Evolutionary conservation across 2,797 vertebrate species (phyloP), one percentile per base, ranked within the genome.

Genomic region (Enteromius thamalakanensis): DNA sequence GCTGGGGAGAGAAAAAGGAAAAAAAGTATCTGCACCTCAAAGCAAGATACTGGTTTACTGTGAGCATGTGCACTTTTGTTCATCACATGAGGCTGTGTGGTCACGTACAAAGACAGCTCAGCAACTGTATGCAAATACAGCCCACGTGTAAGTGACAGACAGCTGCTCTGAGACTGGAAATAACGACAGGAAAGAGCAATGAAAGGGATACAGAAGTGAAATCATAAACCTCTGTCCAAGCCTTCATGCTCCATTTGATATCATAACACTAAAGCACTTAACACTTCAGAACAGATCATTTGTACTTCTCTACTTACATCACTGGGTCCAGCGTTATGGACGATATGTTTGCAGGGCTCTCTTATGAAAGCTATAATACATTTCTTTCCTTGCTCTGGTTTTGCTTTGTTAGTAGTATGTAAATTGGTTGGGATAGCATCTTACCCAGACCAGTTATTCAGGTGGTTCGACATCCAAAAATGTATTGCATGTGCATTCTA

Each of bases 221-320:
- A 95, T 86, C 85, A 90, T 92, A 94, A 93, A 91, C 92, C 90
- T 93, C 92, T 91, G 94, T 94, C 92, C 93, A 93, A 93, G 89
- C 91, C 89, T 94, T 88, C 86, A 91, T 86, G 91, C 90, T 93
- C 93, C 92, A 92, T 94, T 95, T 95, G 92, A 94, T 93, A 95
- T 93, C 91, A 93, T 90, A 95, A 94, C 94, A 94, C 87, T 79
- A 67, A 74, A 91, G 92, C 94, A 94, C 94, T 94, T 93, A 93
- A 88, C 87, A 90, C 89, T 91, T 90, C 88, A 87, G 90, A 82
- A 87, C 86, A 83, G 55, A 76, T 80, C 84, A 89, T 84, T 90
- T 91, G 91, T 93, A 91, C 86, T 88, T 74, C 51, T 32, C 42
- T 34, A 64, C 53, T 81, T 71, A 62, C 55, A 81, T 79, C 53